Evolutionary conservation across 2,888 invertebrate species (phyloP), one percentile per base, ranked within the genome.

Genomic region (Tubulanus polymorphus): DNA sequence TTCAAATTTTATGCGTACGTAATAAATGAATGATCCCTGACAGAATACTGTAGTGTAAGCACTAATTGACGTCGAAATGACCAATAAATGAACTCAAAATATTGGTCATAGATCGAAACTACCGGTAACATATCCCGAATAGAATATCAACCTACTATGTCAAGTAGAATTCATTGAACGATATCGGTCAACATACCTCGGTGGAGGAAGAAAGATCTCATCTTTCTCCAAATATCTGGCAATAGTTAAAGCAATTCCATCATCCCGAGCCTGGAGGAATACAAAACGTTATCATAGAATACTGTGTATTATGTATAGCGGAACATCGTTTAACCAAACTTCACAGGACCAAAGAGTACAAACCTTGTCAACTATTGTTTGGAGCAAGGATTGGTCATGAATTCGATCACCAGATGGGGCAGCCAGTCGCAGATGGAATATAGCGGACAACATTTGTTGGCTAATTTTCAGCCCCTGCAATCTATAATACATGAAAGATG

Each of bases 181-280:
- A 25, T 18, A 15, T 18, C 27, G 1, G 20, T n/a, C 26, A 15
- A 23, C 37, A 53, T 63, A 80, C 81, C 80, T 79, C n/a, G 89
- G 88, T 60, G 85, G 84, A 0, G 87, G 87, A 29, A 85, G 81
- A 48, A 83, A 79, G 8, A 81, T 80, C 71, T 92, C 91, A 0
- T 83, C 81, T 15, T 85, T 82, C 30, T 86, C 81, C 30, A 92
- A 79, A 72, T 90, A 91, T 2, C 85, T 83, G 0, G 90, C 85
- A 1, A 85, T 81, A 1, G 88, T 83, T 41, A 91, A 71, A 1
- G 89, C 90, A 10, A 91, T 80, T 26, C 87, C 86, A 55, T 83
- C 83, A 26, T 85, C 81, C 58, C 87, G 81, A 63, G 88, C 88
- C 82, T 84, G 63, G 53, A 70, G n/a, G n/a, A n/a, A n/a, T n/a